Base-by-base conservation (phyloP, 2,888 invertebrate species). In the Epinotia ramella region DNA sequence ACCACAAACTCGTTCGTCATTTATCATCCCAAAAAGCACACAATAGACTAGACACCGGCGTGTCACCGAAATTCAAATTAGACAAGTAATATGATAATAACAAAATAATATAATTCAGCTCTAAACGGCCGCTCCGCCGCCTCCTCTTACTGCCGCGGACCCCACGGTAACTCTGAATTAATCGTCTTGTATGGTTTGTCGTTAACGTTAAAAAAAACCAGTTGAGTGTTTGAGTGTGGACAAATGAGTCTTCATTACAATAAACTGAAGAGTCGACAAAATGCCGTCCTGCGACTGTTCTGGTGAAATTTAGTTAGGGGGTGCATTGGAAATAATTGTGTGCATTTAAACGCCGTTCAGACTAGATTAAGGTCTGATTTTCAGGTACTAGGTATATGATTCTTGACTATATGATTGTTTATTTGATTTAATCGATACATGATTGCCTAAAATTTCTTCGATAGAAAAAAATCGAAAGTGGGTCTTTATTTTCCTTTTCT, bases 71-170 rank as follows among this genome's bases (percentile, higher is more conserved):
- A 74, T 74, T 70, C 74, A 70, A 69, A 74, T 74, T 33, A 65
- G 73, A 65, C 69, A 49, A 74, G 64, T 69, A 60, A 69, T 69
- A 60, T 92, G 91, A 92, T 92, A 93, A 91, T 91, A 91, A 91
- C 33, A 66, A 92, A 92, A 92, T 92, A 91, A 92, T 59, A 5
- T 68, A 40, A 68, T 44, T 44, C 59, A 57, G 57, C 67, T n/a
- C 69, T 69, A 69, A 69, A 60, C 69, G 69, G 59, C 46, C n/a
- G 16, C 46, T 33, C 18, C 9, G 40, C 18, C 9, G 40, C 59
- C 24, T 24, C 28, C 33, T 33, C 33, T 33, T 63, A 44, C 4
- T 16, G 20, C 56, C 16, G 3, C 33, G 57, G 67, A 59, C 69
- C 69, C 69, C 59, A 60, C 24, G 20, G 9, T 40, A 3, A 16